Conservation (phyloP, 2,888 invertebrate species). For the Cryptocephalus moraei region DNA sequence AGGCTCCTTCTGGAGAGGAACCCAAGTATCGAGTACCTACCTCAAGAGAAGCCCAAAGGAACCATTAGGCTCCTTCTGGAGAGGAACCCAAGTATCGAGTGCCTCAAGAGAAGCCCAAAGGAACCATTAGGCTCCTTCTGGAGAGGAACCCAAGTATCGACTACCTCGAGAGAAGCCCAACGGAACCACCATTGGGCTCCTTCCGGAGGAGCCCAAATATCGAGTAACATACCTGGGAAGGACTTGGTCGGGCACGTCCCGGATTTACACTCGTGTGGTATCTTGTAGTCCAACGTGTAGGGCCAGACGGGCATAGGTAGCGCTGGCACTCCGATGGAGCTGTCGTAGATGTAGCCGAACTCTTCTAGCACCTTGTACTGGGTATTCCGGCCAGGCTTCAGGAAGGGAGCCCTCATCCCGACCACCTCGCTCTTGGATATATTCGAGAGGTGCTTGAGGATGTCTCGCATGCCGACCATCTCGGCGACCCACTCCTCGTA, state of each 20-base stretch:
- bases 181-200: not conserved
- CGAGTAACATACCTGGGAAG: constrained; percentile 83
- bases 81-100: no score
- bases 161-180: no score
- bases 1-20: no score
- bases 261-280: constrained; percentile 86
- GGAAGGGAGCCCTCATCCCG: constrained; percentile 79
- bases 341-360: constrained; percentile 87
- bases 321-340: constrained; percentile 81
- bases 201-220: no score
- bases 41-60: no score
- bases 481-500: constrained; percentile 91
- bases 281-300: constrained; percentile 87
- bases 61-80: no score
- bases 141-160: no score
- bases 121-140: no score
- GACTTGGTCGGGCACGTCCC: constrained; percentile 84
- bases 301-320: constrained; percentile 80
- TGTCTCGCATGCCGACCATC: constrained; percentile 90
- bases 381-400: constrained; percentile 87
- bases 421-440: constrained; percentile 72
- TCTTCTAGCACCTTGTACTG: constrained; percentile 90
- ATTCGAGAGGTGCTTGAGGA: constrained; percentile 71
- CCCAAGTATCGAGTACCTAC: no score
- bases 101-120: no score